phyloP scores from a whole-genome alignment of 2,888 invertebrate species.

The Monochamus alternatus region DNA sequence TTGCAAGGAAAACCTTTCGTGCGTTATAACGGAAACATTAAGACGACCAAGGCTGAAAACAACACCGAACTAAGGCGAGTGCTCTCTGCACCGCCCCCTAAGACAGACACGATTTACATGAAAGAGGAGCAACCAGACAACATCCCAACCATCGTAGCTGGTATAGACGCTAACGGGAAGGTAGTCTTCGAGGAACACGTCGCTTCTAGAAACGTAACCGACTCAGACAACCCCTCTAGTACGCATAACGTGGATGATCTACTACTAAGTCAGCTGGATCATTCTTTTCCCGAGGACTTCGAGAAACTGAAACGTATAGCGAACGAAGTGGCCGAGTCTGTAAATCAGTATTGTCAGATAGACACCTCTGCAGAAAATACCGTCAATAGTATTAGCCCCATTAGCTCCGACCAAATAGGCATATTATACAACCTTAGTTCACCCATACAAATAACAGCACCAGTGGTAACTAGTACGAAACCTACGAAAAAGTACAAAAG shows the following conservation, averaged over 20 bases:
- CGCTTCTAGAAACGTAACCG: constrained; percentile 54
- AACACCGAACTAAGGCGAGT: constrained; percentile 75
- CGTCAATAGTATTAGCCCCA: constrained; percentile 72
- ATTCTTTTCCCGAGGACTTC: constrained; percentile 84
- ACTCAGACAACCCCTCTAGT: constrained; percentile 72
- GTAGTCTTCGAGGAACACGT: constrained; percentile 66
- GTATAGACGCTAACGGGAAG: constrained; percentile 68
- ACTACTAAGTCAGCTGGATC: constrained; percentile 79
- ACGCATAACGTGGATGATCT: constrained; percentile 81
- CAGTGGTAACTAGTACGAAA: constrained; percentile 78
- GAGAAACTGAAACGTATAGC: constrained; percentile 89
- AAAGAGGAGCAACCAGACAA: constrained; percentile 66
- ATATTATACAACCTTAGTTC: constrained; percentile 67
- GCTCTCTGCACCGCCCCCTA: constrained; percentile 71
- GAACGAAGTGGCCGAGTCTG: constrained; percentile 85
- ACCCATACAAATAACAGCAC: constrained; percentile 72
- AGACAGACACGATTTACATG: constrained; percentile 69
- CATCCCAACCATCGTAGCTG: constrained; percentile 68
- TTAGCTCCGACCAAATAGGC: constrained; percentile 66
- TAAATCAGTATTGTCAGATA: constrained; percentile 79
- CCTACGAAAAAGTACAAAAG: constrained; percentile 82
- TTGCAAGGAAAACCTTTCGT: constrained; percentile 83
- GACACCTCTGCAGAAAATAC: constrained; percentile 72
- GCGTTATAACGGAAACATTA: constrained; percentile 66
- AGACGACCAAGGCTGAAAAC: constrained; percentile 60